Evolutionary conservation across 2,888 invertebrate species (phyloP).

Genomic region (Scaptomyza parva): DNA sequence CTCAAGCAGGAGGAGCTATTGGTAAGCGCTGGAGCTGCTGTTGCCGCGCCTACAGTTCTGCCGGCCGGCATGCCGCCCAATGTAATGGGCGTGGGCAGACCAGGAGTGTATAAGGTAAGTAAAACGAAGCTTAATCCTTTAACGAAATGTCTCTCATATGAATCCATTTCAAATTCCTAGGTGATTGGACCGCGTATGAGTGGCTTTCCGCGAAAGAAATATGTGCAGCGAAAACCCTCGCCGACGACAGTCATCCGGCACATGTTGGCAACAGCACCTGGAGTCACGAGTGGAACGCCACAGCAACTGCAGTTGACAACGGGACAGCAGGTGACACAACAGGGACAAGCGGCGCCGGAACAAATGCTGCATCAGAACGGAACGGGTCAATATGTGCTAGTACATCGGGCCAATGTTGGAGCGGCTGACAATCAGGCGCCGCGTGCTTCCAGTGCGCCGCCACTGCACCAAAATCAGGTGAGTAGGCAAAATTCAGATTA

Average conservation of each 20-base stretch:
- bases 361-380: conserved; percentile 83
- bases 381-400: conserved; percentile 92
- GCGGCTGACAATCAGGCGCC: conserved; percentile 89
- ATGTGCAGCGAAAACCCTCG: conserved; percentile 87
- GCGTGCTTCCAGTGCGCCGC: conserved; percentile 93
- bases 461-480: conserved; percentile 88
- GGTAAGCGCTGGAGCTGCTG: conserved; percentile 53
- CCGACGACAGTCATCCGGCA: conserved; percentile 88
- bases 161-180: conserved; percentile 50
- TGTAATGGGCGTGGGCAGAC: conserved; percentile 82
- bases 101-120: conserved; percentile 83
- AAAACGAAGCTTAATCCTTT: background rate
- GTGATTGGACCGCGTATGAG: conserved; percentile 84
- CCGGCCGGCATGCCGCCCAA: conserved; percentile 76
- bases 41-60: conserved; percentile 36
- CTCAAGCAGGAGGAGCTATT: conserved; percentile 73
- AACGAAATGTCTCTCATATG: background rate
- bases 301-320: conserved; percentile 57
- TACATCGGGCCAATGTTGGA: conserved; percentile 89
- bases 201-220: conserved; percentile 84
- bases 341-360: conserved; percentile 53
- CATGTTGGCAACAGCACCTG: conserved; percentile 85
- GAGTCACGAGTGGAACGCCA: conserved; percentile 44
- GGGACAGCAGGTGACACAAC: conserved; percentile 64
- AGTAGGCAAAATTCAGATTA: background rate